Conservation (phyloP, 2,888 invertebrate species). For the Microctonus aethiopoides region DNA sequence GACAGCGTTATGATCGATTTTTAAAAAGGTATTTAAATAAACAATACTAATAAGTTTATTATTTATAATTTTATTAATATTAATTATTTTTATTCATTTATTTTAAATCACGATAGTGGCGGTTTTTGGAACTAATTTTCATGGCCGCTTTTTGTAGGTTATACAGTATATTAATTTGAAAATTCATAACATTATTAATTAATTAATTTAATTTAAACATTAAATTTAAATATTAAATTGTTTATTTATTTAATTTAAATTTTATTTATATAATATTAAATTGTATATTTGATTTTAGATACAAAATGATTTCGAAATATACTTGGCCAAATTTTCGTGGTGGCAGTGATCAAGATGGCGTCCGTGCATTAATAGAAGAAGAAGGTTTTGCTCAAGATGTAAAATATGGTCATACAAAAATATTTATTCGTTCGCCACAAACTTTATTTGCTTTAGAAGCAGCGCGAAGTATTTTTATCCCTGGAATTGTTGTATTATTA, state of each 20-base stretch:
- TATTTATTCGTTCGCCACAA: slow-evolving; percentile 93
- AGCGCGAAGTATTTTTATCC: slow-evolving; percentile 86
- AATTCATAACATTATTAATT: no score
- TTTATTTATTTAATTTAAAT: no score
- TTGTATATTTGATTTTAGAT: slow-evolving; percentile 69
- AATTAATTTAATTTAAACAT: no score
- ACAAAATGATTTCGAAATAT: slow-evolving; percentile 95
- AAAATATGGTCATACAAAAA: slow-evolving; percentile 94
- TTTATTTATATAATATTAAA: no score
- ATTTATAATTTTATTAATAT: no score
- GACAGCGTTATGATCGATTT: slow-evolving; percentile 94
- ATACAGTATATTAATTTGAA: no score
- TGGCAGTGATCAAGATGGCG: slow-evolving; percentile 83
- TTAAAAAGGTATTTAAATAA: slow-evolving; percentile 75
- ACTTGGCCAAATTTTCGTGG: slow-evolving; percentile 97
- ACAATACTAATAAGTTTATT: no score
- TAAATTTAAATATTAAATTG: no score
- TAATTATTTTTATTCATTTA: slow-evolving; percentile 8
- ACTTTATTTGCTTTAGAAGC: slow-evolving; percentile 92
- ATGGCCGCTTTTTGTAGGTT: no score
- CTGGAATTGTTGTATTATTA: slow-evolving; percentile 89
- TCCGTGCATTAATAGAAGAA: slow-evolving; percentile 85
- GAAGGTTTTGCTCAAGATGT: slow-evolving; percentile 84
- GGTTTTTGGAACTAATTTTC: no score
- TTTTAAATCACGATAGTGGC: no score